Evolutionary conservation across 2,797 vertebrate species (phyloP).

Genomic region (Sebastes goodei): DNA sequence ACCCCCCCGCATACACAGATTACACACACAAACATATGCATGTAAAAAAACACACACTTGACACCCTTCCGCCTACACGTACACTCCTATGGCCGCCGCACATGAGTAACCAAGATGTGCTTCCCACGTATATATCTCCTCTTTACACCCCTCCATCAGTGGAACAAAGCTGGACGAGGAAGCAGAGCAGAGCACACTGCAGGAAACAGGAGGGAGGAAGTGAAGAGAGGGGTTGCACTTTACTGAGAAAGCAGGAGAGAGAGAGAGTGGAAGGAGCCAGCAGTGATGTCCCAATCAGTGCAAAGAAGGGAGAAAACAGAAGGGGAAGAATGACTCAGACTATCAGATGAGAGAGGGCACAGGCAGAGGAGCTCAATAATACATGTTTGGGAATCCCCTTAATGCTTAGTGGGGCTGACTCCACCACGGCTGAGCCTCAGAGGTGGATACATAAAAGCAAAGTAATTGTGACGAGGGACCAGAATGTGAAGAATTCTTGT

Average conservation of each 20-base stretch:
- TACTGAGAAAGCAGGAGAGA: background rate
- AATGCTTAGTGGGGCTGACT: background rate
- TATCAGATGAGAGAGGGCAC: conserved; percentile 21
- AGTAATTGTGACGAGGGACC: background rate
- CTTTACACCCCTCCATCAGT: conserved; percentile 21
- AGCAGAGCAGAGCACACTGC: conserved; percentile 15
- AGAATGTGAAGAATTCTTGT: background rate
- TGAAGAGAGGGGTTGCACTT: background rate
- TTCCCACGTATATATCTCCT: conserved; percentile 50
- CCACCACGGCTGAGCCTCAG: background rate
- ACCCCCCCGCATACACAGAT: conserved; percentile 11
- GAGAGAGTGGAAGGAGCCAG: background rate
- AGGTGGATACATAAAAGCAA: background rate
- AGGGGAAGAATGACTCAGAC: conserved; percentile 40
- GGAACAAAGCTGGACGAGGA: conserved; percentile 20
- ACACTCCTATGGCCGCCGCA: conserved; percentile 48
- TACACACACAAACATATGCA: conserved; percentile 8
- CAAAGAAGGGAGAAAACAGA: background rate
- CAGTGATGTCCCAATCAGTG: background rate
- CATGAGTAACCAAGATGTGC: conserved; percentile 67
- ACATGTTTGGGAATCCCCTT: conserved; percentile 48
- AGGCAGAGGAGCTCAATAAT: conserved; percentile 41
- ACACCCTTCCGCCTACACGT: conserved; percentile 45
- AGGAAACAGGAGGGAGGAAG: conserved; percentile 3
- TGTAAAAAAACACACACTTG: conserved; percentile 12